Conservation (phyloP, 2,888 invertebrate genomes). For the Cabera pusaria region DNA sequence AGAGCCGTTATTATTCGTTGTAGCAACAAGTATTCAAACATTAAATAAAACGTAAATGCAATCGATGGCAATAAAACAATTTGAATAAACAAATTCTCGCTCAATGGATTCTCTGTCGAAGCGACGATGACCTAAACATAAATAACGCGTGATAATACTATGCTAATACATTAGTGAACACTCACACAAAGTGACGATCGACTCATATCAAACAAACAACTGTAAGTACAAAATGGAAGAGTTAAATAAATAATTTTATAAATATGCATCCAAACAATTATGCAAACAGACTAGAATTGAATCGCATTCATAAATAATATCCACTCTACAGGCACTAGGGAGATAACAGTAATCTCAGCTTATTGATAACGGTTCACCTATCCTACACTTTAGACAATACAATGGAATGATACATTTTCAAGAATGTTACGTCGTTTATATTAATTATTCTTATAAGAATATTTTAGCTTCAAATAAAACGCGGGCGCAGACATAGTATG, state of each 20-base stretch:
- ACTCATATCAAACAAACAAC: slow-evolving; percentile 41
- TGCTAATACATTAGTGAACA: slow-evolving; percentile 52
- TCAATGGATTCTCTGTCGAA: slow-evolving; percentile 45
- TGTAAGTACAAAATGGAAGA: slow-evolving; percentile 59
- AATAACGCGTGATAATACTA: slow-evolving; percentile 44
- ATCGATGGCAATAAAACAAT: slow-evolving; percentile 74
- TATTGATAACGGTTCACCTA: slow-evolving; percentile 72
- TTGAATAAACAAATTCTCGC: slow-evolving; percentile 55
- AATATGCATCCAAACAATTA: slow-evolving; percentile 63
- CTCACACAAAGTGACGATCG: slow-evolving; percentile 56
- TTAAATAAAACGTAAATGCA: slow-evolving; percentile 77
- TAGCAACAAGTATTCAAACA: slow-evolving; percentile 59
- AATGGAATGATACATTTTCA: slow-evolving; percentile 81
- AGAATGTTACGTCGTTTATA: slow-evolving; percentile 74
- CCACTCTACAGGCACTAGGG: slow-evolving; percentile 31
- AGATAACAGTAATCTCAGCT: slow-evolving; percentile 41
- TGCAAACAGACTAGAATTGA: slow-evolving; percentile 55
- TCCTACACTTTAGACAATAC: slow-evolving; percentile 77
- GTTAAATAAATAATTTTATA: slow-evolving; percentile 62
- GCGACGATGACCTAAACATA: slow-evolving; percentile 49
- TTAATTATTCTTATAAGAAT: slow-evolving; percentile 45
- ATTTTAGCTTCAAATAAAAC: slow-evolving; percentile 34
- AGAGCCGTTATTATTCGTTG: slow-evolving; percentile 56
- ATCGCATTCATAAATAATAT: slow-evolving; percentile 33
- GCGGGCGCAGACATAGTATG: slow-evolving; percentile 28